A percentile compares a stretch with the other conserved stretches of the same genome.
These are phyloP conservation scores for Scolanthus callimorphus DNA, from an alignment of 92 coral and sea anemone species.

Conservation along the genomic window DNA sequence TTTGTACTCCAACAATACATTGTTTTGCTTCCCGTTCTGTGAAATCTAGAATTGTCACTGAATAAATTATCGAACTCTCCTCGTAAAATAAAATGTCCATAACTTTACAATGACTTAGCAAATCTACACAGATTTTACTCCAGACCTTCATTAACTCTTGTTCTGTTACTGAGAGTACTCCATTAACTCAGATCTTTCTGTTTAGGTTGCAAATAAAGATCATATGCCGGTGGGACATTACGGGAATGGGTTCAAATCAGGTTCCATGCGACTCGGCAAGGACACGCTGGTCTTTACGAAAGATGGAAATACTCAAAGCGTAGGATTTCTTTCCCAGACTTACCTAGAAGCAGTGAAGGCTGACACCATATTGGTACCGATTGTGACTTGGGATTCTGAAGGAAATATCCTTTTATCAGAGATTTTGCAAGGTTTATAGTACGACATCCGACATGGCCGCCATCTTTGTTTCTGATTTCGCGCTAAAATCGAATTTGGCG, in stretches of 20 bases:
- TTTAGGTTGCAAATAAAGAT: slow-evolving; percentile 71
- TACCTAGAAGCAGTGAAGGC: slow-evolving; percentile 84
- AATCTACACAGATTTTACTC: too few species aligned
- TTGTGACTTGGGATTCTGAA: slow-evolving; percentile 88
- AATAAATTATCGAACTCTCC: too few species aligned
- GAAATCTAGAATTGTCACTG: too few species aligned
- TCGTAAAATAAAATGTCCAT: neutral
- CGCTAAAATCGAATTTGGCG: slow-evolving; percentile 71
- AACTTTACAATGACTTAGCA: too few species aligned
- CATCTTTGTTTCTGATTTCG: slow-evolving; percentile 43
- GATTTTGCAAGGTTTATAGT: neutral
- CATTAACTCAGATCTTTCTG: too few species aligned
- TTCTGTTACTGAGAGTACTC: too few species aligned
- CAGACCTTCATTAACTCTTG: too few species aligned
- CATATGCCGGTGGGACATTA: slow-evolving; percentile 99
- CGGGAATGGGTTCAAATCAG: slow-evolving; percentile 98
- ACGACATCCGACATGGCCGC: too few species aligned
- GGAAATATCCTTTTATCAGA: slow-evolving; percentile 75
- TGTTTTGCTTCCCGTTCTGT: too few species aligned
- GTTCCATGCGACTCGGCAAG: slow-evolving; percentile 95
- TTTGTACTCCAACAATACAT: too few species aligned
- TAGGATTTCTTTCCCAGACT: slow-evolving; percentile 92
- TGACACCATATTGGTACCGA: slow-evolving; percentile 91
- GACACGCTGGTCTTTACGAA: slow-evolving; percentile 90
- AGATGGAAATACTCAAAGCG: slow-evolving; percentile 55